Conservation (phyloP, 1,140 invertebrate genomes). For the Drosophila littoralis region DNA sequence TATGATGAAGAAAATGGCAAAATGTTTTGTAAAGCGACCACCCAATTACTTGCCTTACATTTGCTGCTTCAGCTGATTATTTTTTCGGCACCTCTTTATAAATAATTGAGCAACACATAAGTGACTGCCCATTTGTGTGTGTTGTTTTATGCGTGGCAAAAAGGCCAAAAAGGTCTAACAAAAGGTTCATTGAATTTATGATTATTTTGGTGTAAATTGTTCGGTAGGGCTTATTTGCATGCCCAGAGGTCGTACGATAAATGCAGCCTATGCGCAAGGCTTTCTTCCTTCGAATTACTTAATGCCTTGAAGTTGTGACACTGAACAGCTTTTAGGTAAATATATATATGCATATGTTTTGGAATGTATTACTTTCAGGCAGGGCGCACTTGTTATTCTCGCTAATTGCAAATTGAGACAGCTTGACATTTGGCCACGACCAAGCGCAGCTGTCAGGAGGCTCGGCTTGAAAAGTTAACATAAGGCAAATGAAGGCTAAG, state of each 20-base stretch:
- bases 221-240: conserved; percentile 4
- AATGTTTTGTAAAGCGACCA: conserved; percentile 11
- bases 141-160: conserved; percentile 47
- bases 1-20: conserved; percentile 11
- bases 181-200: conserved; percentile 78
- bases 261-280: conserved; percentile 54
- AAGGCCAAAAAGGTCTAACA: conserved; percentile 31
- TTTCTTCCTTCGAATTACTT: neutral
- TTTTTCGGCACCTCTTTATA: conserved; percentile 51
- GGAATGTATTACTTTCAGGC: conserved; percentile 10
- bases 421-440: conserved; percentile 47
- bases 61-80: conserved; percentile 16
- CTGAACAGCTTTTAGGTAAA: conserved; percentile 42
- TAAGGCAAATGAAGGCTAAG: conserved; percentile 13
- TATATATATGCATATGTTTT: neutral
- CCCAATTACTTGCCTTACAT: conserved; percentile 20
- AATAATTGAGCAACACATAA: conserved; percentile 71
- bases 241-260: conserved; percentile 35
- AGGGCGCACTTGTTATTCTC: conserved; percentile 6
- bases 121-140: conserved; percentile 52
- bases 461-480: conserved; percentile 15
- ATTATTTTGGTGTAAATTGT: conserved; percentile 72
- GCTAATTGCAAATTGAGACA: conserved; percentile 55
- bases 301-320: neutral
- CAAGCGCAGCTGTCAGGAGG: conserved; percentile 22